Evolutionary conservation across 1,140 invertebrate species (phyloP), one percentile per base, ranked within the genome.

Genomic region (Stratiolaelaps scimitus): DNA sequence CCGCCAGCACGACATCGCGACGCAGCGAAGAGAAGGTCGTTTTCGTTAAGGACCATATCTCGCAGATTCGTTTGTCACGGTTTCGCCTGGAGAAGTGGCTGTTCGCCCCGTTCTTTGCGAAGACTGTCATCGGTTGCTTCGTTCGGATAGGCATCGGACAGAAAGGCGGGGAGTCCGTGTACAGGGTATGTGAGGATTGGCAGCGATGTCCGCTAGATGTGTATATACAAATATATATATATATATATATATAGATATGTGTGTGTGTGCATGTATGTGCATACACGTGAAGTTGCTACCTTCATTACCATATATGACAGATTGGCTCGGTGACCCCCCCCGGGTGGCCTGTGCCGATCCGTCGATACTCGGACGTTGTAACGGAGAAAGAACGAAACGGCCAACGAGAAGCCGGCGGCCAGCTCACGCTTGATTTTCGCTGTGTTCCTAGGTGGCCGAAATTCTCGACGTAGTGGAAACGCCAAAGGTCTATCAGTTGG

Each of bases 81-180:
- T 84, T 88, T 74, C 95, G 94, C 78, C 80, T 97, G 74, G 92
- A 96, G 77, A 83, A 86, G 70, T 91, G 95, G 76, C 89, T 97
- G 19, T 92, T 98, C 78, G 80, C 95, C 69, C 95, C 95, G 17
- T 95, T 95, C 75, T 98, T 99, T 72, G 83, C 85, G 69, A 81
- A 85, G 48, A 86, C 92, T 2, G 89, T 89, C 1, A 82, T 82
- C 68, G 93, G 93, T 29, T 96, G 91, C 76, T 98, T 90, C 78
- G 94, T 98, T 0, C 80, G 92, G 28, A 90, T 99, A 73, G 91
- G 92, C 26, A 97, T 98, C 71, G 95, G 94, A 0, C 87, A 88
- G 72, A 86, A 93, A 75, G 85, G 88, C 72, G 84, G 86, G 6
- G 81, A 84, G 72, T 84, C 92, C 0, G 88, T 96, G 0, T 98